Evolutionary conservation across 2,113 vertebrate genomes (phyloP).

Genomic region (Pardalotus punctatus): DNA sequence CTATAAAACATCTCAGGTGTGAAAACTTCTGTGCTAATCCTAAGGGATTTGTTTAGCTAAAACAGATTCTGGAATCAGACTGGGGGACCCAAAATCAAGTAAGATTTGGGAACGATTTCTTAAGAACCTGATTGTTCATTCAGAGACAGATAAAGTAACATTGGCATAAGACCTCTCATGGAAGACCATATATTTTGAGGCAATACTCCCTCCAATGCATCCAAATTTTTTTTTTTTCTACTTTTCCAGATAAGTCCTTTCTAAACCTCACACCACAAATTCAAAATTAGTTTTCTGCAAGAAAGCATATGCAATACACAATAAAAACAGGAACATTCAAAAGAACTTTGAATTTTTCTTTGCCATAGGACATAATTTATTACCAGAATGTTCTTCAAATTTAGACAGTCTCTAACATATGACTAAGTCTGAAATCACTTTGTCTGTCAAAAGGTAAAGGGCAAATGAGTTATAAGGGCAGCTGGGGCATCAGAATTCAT

Average conservation of each 20-base stretch:
- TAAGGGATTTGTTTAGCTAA: background rate
- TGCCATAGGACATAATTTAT: background rate
- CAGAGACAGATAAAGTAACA: background rate
- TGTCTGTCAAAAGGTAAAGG: slow-evolving; percentile 52
- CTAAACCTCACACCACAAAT: background rate
- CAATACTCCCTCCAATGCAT: background rate
- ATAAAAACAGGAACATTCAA: background rate
- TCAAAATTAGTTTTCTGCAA: background rate
- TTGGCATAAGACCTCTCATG: accelerated
- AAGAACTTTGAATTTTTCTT: background rate
- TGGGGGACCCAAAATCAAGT: background rate
- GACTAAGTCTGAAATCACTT: slow-evolving; percentile 38
- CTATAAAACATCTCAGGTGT: background rate
- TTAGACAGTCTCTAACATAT: background rate
- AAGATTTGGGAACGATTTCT: background rate
- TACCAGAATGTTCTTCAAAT: background rate
- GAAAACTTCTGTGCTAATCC: background rate
- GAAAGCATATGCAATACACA: background rate
- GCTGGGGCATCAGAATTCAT: background rate
- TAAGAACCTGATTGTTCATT: background rate
- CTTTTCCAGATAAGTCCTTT: background rate
- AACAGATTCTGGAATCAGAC: background rate
- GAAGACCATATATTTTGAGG: background rate
- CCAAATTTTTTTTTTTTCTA: background rate
- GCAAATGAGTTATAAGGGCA: slow-evolving; percentile 41